A percentile compares a stretch with the other conserved stretches of the same genome.
Conservation (phyloP, 1,140 invertebrate genomes). For the Coenobita brevimanus region DNA sequence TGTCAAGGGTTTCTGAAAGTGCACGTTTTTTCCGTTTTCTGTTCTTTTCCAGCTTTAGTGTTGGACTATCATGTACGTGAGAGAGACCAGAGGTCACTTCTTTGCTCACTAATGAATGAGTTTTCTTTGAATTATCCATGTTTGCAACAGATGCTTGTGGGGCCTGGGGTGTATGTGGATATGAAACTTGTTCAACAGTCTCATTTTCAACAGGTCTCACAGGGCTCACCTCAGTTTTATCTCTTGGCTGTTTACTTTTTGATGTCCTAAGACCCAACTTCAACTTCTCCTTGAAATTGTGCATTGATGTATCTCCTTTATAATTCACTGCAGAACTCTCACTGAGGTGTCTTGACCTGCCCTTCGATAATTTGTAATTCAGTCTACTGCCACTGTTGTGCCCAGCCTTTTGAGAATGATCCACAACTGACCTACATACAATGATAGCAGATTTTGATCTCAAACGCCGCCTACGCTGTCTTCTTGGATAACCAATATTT, state of each 20-base stretch:
- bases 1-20: neutral
- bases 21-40: constrained; percentile 4
- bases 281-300: too few species aligned
- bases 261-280: too few species aligned
- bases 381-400: neutral
- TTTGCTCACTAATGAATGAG: neutral
- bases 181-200: neutral
- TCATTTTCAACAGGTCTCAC: too few species aligned
- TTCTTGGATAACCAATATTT: neutral
- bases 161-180: neutral
- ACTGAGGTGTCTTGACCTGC: constrained; percentile 26
- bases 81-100: neutral
- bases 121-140: neutral
- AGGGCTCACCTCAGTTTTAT: too few species aligned
- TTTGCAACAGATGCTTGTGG: neutral
- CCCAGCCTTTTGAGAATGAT: neutral
- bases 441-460: constrained; percentile 44
- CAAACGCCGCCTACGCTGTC: constrained; percentile 21
- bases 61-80: neutral
- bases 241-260: too few species aligned
- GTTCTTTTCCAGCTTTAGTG: neutral
- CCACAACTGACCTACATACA: neutral
- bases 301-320: neutral
- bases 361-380: neutral
- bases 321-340: constrained; percentile 12